Evolutionary conservation across 2,888 invertebrate genomes (phyloP), one percentile per base, ranked within the genome.

Genomic region (Rotaria macrura): DNA sequence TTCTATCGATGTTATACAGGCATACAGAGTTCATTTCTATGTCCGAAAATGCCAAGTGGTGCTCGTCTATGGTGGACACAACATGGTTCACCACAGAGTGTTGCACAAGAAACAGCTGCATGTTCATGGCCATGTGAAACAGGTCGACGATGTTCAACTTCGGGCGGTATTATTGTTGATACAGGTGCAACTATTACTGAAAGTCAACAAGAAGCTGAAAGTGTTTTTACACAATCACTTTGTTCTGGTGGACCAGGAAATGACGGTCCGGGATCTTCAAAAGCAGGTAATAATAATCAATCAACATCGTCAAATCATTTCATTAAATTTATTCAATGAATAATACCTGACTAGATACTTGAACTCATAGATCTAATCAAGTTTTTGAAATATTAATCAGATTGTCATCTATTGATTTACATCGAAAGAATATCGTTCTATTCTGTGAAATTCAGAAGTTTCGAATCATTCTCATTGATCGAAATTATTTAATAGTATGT

Each of bases 81-180:
- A 52, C 86, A 86, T 83, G 84, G 85, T 29, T 79, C 83, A 34
- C 83, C 86, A 23, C 85, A 86, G 84, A 52, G 84, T 84, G 34
- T 86, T 55, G 10, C 86, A 74, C 86, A 86, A 49, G 79, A 72
- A 79, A 34, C 72, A 83, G 86, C 86, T 49, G 47, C 79, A 65
- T 86, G 86, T 54, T 25, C 55, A 57, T 86, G 57, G 57, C 86
- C 86, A 47, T 86, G 86, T 85, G 86, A 86, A 72, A 86, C 54
- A 40, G 57, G 84, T 47, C 79, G 83, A 57, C 83, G 54, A 83
- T 86, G 86, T 54, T 52, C 85, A 52, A 85, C 83, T 83, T 55
- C 86, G 38, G 86, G 86, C 74, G 86, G 86, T 23, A 74, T 86
- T 34, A 49, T 86, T 34, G 43, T 47, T 25, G 72, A 74, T 47